These are phyloP conservation scores for Astreopora myriophthalma DNA, from an alignment of 64 coral and sea anemone genomes.

Conservation along the genomic window DNA sequence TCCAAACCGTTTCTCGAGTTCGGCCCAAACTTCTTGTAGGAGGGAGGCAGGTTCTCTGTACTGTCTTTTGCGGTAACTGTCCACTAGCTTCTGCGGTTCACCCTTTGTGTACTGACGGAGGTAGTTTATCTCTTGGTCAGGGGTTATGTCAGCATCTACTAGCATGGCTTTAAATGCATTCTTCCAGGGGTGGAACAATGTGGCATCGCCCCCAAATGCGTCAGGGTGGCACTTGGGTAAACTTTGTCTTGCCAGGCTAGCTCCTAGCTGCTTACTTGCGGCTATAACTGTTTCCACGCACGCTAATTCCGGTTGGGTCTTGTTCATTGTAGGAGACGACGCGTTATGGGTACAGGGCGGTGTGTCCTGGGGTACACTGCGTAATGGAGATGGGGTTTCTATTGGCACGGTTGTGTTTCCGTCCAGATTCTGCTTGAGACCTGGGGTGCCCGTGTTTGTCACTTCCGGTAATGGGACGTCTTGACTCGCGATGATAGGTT, in stretches of 20 bases:
- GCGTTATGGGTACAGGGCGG: not conserved
- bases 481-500: too few species aligned
- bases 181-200: conserved; percentile 30
- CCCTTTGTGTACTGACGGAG: conserved; percentile 40
- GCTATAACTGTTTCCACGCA: not conserved
- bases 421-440: not conserved
- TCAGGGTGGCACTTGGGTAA: conserved; percentile 32
- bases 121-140: conserved; percentile 62
- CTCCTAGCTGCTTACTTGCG: not conserved
- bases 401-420: not conserved
- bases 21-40: conserved; percentile 38
- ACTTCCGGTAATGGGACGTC: not conserved
- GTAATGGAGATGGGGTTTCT: not conserved
- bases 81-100: conserved; percentile 15
- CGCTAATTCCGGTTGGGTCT: not conserved
- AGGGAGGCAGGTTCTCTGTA: not conserved
- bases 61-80: conserved; percentile 41
- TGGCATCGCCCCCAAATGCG: not conserved
- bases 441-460: not conserved
- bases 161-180: conserved; percentile 41
- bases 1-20: conserved; percentile 62
- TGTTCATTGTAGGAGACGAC: not conserved
- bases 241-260: not conserved
- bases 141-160: conserved; percentile 31
- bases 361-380: not conserved